Base-by-base conservation (phyloP, 1,140 invertebrate genomes). In the Caenorhabditis brenneri region DNA sequence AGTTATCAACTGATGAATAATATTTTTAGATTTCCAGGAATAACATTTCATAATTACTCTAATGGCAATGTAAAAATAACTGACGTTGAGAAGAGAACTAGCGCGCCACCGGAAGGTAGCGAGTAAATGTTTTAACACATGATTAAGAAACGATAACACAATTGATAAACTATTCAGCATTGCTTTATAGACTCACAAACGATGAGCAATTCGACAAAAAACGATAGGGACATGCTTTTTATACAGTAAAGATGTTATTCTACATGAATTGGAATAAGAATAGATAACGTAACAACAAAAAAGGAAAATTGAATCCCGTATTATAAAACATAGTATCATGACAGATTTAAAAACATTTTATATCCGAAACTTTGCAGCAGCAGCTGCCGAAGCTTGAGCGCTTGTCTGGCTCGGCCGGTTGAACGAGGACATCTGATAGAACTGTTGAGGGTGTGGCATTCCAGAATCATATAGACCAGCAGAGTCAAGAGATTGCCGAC, bases 341-440 rank as follows among this genome's bases (percentile, higher is more conserved):
- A 24, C 65, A 74, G 46, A 36, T 24, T 10, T 24, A 74, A 36
- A 42, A 36, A 65, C 36, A 65, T 65, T 74, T 74, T n/a, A 74
- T 12, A 74, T 74, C 42, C 65, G 33, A 42, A 74, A 74, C n/a
- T 74, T 74, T 46, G 65, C 65, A 6, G 65, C 65, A 15, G 65
- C 65, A 2, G 65, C 65, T 9, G 65, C 36, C 10, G 36, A 46
- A 10, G 36, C 36, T 42, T 33, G 29, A 36, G 12, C 65, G 16
- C 10, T 74, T n/a, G 29, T 36, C 10, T 1, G 9, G 9, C 7
- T 74, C 36, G 65, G 36, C 42, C 65, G 33, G 46, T 74, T 74
- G 36, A 74, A 74, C 3, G 65, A 74, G 15, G 65, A 74, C 65
- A 74, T 74, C 33, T 74, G 65, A 46, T 42, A 74, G 19, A 74